These are phyloP conservation scores for Patella vulgata DNA, from an alignment of 1,140 invertebrate species.

Conservation along the genomic window DNA sequence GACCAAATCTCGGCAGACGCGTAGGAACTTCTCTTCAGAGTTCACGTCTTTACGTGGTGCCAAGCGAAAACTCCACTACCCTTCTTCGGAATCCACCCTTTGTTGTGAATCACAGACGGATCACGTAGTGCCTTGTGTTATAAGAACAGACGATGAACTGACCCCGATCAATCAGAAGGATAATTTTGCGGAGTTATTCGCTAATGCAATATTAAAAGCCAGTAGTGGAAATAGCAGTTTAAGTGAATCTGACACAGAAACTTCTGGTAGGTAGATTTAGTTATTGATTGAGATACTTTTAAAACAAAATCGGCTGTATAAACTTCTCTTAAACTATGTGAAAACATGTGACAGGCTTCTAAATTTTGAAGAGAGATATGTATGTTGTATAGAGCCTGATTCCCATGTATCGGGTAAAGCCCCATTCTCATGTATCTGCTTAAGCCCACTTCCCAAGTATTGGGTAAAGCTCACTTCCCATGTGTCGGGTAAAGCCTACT, in stretches of 20 bases:
- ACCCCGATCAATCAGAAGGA: background rate
- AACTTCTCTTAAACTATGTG: background rate
- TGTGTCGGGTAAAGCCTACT: too few species aligned
- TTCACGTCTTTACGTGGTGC: constrained; percentile 23
- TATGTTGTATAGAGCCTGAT: too few species aligned
- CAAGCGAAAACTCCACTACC: constrained; percentile 45
- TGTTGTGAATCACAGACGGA: constrained; percentile 17
- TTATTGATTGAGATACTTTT: background rate
- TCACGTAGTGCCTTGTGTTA: constrained; percentile 20
- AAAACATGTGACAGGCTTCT: too few species aligned
- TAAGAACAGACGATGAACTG: constrained; percentile 29
- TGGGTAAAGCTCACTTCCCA: too few species aligned
- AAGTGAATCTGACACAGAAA: constrained; percentile 41
- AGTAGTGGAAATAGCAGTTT: constrained; percentile 27
- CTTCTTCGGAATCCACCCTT: constrained; percentile 1
- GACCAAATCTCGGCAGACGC: constrained; percentile 12
- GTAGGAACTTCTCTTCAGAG: constrained; percentile 30
- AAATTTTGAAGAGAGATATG: too few species aligned
- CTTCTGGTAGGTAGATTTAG: constrained; percentile 32
- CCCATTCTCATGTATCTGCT: too few species aligned
- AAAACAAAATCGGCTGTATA: background rate
- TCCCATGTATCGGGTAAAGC: too few species aligned
- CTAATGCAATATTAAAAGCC: constrained; percentile 27
- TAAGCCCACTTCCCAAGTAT: too few species aligned
- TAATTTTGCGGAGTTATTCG: too few species aligned